phyloP scores from a whole-genome alignment of 1,140 invertebrate genomes.

The Heliconius hewitsoni region DNA sequence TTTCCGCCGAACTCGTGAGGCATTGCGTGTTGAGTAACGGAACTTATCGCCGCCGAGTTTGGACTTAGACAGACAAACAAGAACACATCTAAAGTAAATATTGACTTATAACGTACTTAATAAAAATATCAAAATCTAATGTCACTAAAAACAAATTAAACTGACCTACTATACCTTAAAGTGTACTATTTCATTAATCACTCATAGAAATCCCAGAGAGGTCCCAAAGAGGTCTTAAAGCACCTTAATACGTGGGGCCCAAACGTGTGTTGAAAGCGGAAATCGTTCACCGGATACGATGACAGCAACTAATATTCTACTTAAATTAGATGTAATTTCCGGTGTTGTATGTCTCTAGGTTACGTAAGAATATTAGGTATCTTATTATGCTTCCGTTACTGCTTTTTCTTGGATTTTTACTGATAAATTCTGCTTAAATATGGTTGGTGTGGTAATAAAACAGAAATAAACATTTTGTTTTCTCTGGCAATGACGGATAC shows the following conservation, averaged over 20 bases:
- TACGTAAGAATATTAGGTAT: neutral
- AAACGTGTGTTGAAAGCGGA: neutral
- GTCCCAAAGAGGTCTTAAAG: neutral
- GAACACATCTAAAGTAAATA: neutral
- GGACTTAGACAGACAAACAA: too few relatives aligned
- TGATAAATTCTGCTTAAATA: too few relatives aligned
- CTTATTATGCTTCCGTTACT: neutral
- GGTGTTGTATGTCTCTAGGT: neutral
- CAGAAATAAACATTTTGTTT: too few relatives aligned
- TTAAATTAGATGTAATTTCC: conserved; percentile 51
- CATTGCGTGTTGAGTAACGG: too few relatives aligned
- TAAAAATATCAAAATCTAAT: neutral
- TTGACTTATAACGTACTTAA: neutral
- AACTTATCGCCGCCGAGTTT: too few relatives aligned
- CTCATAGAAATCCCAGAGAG: neutral
- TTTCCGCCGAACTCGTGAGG: too few relatives aligned
- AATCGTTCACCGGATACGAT: conserved; percentile 31
- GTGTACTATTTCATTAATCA: neutral
- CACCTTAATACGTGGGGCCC: neutral
- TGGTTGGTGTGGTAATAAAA: too few relatives aligned
- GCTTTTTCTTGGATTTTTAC: neutral
- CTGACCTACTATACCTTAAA: neutral
- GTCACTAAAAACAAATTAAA: neutral
- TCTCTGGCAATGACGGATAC: neutral
- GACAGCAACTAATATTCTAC: conserved; percentile 47